Evolutionary conservation across 1,140 invertebrate genomes (phyloP).

Genomic region (Drosophila littoralis): DNA sequence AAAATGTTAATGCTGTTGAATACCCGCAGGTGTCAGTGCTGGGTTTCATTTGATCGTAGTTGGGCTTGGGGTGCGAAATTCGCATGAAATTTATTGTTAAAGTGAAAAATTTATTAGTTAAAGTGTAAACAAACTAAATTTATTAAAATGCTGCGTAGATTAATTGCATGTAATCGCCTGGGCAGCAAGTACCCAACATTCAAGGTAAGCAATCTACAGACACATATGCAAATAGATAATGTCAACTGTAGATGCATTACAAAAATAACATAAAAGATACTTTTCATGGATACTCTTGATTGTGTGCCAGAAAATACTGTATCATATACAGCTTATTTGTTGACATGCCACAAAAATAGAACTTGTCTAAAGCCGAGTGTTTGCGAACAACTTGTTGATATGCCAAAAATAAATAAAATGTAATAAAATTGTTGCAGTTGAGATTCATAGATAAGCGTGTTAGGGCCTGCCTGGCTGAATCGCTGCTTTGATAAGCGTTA

Average conservation of each 20-base stretch:
- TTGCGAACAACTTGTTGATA: constrained; percentile 29
- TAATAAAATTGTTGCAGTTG: not conserved
- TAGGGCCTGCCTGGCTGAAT: not conserved
- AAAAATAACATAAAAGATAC: constrained; percentile 5
- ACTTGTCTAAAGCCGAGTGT: constrained; percentile 11
- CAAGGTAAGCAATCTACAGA: constrained; percentile 41
- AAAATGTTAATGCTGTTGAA: not conserved
- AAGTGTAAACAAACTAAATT: constrained; percentile 14
- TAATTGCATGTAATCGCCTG: constrained; percentile 15
- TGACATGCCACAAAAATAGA: not conserved
- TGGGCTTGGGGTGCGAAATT: constrained; percentile 2
- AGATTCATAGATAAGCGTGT: constrained; percentile 24
- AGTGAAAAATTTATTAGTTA: not conserved
- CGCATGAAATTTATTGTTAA: not conserved
- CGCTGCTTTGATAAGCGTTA: constrained; percentile 21
- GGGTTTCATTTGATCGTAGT: constrained; percentile 13
- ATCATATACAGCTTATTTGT: not conserved
- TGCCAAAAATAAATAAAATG: not conserved
- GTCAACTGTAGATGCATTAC: not conserved
- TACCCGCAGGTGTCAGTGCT: constrained; percentile 2
- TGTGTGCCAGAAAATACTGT: not conserved
- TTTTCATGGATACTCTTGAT: not conserved
- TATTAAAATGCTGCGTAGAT: constrained; percentile 44
- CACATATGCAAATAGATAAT: not conserved
- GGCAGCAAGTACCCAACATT: constrained; percentile 24